Conservation (phyloP, 2,113 vertebrate species). For the Casuarius casuarius region DNA sequence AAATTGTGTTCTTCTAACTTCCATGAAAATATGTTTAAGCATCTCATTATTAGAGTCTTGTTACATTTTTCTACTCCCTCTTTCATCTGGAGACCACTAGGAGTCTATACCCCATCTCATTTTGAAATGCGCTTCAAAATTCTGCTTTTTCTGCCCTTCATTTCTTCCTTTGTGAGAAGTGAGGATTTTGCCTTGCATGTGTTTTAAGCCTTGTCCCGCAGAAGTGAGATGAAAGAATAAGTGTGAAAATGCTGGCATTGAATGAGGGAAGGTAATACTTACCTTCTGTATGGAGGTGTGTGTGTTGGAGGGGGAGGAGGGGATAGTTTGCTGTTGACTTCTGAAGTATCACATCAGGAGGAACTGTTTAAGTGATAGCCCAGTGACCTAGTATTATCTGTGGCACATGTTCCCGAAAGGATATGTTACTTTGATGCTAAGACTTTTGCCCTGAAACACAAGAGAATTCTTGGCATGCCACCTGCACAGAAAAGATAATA, state of each 20-base stretch:
- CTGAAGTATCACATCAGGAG: not conserved
- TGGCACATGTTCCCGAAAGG: not conserved
- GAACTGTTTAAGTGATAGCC: not conserved
- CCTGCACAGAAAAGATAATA: not conserved
- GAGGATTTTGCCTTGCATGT: not conserved
- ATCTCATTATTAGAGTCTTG: not conserved
- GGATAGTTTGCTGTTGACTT: not conserved
- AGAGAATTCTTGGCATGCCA: not conserved
- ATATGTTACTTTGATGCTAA: not conserved
- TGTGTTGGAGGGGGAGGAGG: not conserved
- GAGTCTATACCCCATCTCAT: not conserved
- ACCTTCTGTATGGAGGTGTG: not conserved
- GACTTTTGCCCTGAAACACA: not conserved
- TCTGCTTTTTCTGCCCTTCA: not conserved
- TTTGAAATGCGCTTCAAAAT: not conserved
- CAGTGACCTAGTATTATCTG: not conserved
- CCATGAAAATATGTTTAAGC: not conserved
- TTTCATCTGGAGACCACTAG: not conserved
- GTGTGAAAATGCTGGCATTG: not conserved
- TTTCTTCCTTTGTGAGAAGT: not conserved
- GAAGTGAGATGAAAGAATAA: not conserved
- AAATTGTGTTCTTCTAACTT: not conserved
- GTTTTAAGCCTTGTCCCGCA: not conserved
- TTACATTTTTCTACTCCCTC: not conserved
- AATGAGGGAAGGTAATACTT: not conserved